A percentile compares a stretch with the other conserved stretches of the same genome.
Evolutionary conservation across 2,113 vertebrate genomes (phyloP).

Genomic region (Chloropsis hardwickii): DNA sequence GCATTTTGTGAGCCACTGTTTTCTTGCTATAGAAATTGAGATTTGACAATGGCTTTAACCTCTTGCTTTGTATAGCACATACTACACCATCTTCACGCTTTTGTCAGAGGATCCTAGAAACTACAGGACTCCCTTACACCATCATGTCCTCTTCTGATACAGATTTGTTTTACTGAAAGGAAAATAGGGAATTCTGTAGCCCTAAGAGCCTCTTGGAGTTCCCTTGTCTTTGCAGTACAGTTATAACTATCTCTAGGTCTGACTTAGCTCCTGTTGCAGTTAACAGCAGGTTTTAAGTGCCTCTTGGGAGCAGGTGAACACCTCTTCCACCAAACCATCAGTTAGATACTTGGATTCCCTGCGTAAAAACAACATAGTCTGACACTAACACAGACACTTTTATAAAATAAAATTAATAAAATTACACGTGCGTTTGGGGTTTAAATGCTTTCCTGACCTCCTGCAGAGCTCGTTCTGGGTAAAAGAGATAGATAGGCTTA

Average conservation of each 20-base stretch:
- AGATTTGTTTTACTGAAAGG: background rate
- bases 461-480: background rate
- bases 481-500: background rate
- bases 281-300: background rate
- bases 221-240: background rate
- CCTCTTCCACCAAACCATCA: background rate
- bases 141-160: background rate
- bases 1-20: background rate
- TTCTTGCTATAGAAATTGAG: background rate
- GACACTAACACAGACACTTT: background rate
- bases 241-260: background rate
- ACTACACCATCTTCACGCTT: background rate
- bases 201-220: background rate
- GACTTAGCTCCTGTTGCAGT: background rate
- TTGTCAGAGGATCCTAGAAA: background rate
- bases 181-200: background rate
- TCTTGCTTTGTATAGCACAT: background rate
- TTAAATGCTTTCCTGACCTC: background rate
- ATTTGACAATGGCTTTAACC: background rate
- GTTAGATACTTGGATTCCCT: background rate
- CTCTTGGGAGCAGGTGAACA: background rate
- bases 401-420: background rate
- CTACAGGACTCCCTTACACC: background rate
- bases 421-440: accelerated
- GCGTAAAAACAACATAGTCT: background rate